Conservation (phyloP, 2,888 invertebrate species). For the Dryocosmus kuriphilus region DNA sequence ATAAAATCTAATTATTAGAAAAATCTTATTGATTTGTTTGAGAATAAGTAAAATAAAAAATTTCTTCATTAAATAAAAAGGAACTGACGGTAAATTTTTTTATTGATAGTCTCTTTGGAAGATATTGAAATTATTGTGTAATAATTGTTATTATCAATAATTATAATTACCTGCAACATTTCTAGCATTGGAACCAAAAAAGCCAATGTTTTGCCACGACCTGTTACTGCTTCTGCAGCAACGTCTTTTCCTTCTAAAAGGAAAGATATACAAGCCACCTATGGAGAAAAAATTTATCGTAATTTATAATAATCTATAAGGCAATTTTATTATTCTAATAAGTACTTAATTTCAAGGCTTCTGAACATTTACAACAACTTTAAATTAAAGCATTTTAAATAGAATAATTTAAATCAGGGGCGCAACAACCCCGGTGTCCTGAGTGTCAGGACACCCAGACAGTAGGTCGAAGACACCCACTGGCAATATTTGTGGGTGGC, state of each 20-base stretch:
- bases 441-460: too few relatives aligned
- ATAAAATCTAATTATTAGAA: slow-evolving; percentile 69
- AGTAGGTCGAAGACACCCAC: too few relatives aligned
- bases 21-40: too few relatives aligned
- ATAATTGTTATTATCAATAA: slow-evolving; percentile 13
- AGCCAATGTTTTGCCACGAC: slow-evolving; percentile 98
- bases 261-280: slow-evolving; percentile 93
- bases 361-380: too few relatives aligned
- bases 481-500: too few relatives aligned
- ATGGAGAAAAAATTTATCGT: slow-evolving; percentile 42
- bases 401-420: too few relatives aligned
- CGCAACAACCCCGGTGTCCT: too few relatives aligned
- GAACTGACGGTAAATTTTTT: too few relatives aligned
- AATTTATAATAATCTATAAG: neutral
- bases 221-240: slow-evolving; percentile 98
- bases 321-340: neutral
- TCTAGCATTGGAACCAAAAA: slow-evolving; percentile 96
- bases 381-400: too few relatives aligned
- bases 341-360: neutral
- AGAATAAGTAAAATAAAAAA: neutral
- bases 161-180: slow-evolving; percentile 81
- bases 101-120: too few relatives aligned
- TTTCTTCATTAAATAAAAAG: neutral
- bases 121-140: neutral
- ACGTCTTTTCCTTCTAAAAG: slow-evolving; percentile 96